Base-by-base conservation (phyloP, 2,113 vertebrate genomes). In the Alosa alosa region DNA sequence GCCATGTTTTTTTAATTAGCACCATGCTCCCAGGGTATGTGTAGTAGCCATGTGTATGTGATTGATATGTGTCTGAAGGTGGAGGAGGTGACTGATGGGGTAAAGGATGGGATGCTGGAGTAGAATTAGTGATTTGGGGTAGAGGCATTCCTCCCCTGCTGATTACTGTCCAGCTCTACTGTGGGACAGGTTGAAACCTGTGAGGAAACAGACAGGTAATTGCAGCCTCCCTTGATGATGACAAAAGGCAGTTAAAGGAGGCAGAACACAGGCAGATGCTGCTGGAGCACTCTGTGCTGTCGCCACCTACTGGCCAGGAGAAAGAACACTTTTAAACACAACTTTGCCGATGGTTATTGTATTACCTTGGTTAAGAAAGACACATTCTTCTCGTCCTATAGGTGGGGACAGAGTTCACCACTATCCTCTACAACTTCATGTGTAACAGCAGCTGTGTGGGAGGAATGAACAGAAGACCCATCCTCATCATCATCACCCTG, bases 381-480 rank as follows among this genome's bases (percentile, higher is more conserved):
- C 72, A 4, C 72, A 17, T 78, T 78, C 31, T 78, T 39, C 31
- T 11, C 90, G 60, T 91, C 81, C 90, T 89, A 82, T 91, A 99
- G 98, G 98, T 99, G 88, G 98, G 98, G 31, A 99, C 98, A 0
- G 98, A 99, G 92, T 99, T 97, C 88, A 99, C 98, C 91, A 99
- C 98, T 81, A 97, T 99, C 91, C 95, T 99, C 2, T 99, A 99
- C 92, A 99, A 99, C 95, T 99, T 99, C 91, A 99, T 99, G 98
- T 99, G 98, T 92, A 99, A 99, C 95, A 99, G 98, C 95, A 99
- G 98, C 94, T 99, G 98, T 25, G 98, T 99, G 13, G 98, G 98
- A n/a, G 98, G 98, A 31, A 99, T 99, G 98, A 99, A 99, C 93
- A 95, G 98, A 84, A 93, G 98, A 85, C 98, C 98, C 64, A 99